Conservation (phyloP, 2,797 vertebrate species). For the Neosalanx taihuensis region DNA sequence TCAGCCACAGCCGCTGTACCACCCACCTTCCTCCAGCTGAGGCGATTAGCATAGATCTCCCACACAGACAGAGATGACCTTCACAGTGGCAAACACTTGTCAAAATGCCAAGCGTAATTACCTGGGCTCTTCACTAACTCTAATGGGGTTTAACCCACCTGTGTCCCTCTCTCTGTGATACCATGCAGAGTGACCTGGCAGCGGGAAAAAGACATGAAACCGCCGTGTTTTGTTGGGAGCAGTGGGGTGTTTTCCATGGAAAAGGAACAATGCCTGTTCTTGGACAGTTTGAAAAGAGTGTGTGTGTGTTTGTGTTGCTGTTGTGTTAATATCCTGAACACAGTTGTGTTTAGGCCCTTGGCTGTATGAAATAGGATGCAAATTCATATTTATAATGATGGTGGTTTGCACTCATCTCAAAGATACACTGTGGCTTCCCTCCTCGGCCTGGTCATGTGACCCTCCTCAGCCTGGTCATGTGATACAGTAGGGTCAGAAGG, state of each 20-base stretch:
- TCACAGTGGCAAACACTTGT: constrained; percentile 91
- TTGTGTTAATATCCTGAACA: background rate
- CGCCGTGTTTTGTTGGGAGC: too few relatives aligned
- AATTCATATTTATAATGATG: too few relatives aligned
- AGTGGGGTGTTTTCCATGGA: background rate
- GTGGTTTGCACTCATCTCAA: too few relatives aligned
- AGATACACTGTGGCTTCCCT: background rate
- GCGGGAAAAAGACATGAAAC: background rate
- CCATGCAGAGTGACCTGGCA: background rate
- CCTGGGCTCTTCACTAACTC: constrained; percentile 79
- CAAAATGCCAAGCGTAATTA: constrained; percentile 91
- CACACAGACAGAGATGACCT: constrained; percentile 87
- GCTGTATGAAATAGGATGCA: background rate
- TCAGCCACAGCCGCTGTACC: constrained; percentile 63
- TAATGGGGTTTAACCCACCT: constrained; percentile 77
- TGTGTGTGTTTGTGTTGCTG: constrained; percentile 15
- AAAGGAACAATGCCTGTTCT: background rate
- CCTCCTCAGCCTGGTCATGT: background rate
- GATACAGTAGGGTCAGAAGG: constrained; percentile 28
- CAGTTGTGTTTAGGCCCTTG: constrained; percentile 7
- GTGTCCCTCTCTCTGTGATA: constrained; percentile 63
- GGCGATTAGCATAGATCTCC: constrained; percentile 87
- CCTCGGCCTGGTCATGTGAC: constrained; percentile 1
- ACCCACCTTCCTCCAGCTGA: constrained; percentile 81
- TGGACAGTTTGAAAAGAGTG: constrained; percentile 4